Conservation (phyloP, 2,113 vertebrate species). For the Drymodes brunneopygia region DNA sequence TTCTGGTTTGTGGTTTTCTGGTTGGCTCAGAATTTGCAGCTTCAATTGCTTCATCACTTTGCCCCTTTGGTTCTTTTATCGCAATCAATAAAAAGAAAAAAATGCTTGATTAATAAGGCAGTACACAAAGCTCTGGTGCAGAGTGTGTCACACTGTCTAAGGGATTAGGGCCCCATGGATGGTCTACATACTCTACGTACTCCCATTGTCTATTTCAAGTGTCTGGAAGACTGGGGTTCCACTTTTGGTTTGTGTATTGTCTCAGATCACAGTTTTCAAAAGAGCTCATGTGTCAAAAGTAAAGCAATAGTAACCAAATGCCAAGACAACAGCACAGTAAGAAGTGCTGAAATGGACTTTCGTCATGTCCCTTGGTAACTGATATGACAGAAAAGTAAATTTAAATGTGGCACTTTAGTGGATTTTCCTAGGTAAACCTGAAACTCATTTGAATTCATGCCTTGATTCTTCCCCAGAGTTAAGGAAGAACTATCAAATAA, state of each 20-base stretch:
- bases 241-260: neutral
- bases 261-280: neutral
- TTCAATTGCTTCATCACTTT: neutral
- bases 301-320: neutral
- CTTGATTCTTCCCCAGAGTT: neutral
- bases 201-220: neutral
- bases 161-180: neutral
- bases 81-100: neutral
- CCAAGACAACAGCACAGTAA: neutral
- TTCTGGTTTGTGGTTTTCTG: neutral
- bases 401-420: neutral
- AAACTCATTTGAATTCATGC: neutral
- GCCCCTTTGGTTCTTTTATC: neutral
- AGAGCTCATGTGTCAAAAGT: neutral
- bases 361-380: neutral
- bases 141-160: neutral
- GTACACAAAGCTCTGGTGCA: neutral
- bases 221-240: neutral
- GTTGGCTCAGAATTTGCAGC: neutral
- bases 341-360: neutral
- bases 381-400: neutral
- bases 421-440: neutral
- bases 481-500: neutral
- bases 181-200: neutral
- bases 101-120: neutral